Base-by-base conservation (phyloP, 2,113 vertebrate genomes). In the Entelurus aequoreus region DNA sequence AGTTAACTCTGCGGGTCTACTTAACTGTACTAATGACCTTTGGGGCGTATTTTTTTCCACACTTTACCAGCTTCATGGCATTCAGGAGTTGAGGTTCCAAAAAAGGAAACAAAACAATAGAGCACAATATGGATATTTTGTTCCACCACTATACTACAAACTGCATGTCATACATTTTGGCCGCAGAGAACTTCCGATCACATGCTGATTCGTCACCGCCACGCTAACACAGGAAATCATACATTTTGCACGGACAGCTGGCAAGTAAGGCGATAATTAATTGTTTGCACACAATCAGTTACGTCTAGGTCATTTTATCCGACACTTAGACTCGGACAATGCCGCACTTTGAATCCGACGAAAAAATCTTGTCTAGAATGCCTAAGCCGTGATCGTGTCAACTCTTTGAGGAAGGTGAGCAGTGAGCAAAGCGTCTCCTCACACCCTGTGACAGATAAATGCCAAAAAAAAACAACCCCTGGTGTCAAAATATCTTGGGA, bases 401-500 rank as follows among this genome's bases (percentile, higher is more conserved):
- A 55, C 36, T 57, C 54, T 57, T 57, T 6, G 36, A 10, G 54
- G 40, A 42, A 57, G 54, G 38, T 57, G 54, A 55, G 54, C 54
- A 55, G 2, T 28, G n/a, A 44, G 10, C 42, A n/a, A 40, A 57
- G 42, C n/a, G 19, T 57, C 19, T n/a, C 54, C 40, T 5, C 54
- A 35, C 54, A 11, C 15, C 53, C 5, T 28, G 21, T 13, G 19
- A 57, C n/a, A 42, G 37, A 57, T 57, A 19, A 57, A 57, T 9
- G 37, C 38, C 37, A 44, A 44, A 42, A 28, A 19, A 42, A 42
- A 57, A 57, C 54, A 57, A 40, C 55, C 55, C 38, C 6, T 12
- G 55, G 37, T 57, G 55, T 57, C 55, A 57, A 57, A 44, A 57
- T 57, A 16, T 57, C 55, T 57, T 44, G 9, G 4, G 38, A 57